phyloP scores from a whole-genome alignment of 2,888 invertebrate genomes.

The Zaprionus bogoriensis region DNA sequence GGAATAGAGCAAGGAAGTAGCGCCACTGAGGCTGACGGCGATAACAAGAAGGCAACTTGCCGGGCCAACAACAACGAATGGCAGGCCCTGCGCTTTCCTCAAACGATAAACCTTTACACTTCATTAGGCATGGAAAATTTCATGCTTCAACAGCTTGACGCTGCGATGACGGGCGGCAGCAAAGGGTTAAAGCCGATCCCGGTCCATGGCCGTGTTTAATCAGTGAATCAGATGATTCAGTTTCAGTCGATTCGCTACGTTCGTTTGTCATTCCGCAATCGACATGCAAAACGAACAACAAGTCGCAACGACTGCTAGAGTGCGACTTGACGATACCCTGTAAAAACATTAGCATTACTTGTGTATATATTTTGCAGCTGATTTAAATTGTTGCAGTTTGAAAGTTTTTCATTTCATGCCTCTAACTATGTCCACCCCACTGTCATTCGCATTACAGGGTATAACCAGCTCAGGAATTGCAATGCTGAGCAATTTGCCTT shows the following conservation, averaged over 20 bases:
- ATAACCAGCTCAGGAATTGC: slow-evolving; percentile 33
- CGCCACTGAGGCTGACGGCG: slow-evolving; percentile 20
- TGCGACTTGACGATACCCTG: slow-evolving; percentile 10
- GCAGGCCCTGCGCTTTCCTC: slow-evolving; percentile 51
- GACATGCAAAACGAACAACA: slow-evolving; percentile 46
- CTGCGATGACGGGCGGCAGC: slow-evolving; percentile 48
- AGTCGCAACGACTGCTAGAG: not conserved
- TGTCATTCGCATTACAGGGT: not conserved
- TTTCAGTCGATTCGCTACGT: slow-evolving; percentile 61
- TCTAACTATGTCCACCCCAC: not conserved
- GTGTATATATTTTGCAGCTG: too few relatives aligned
- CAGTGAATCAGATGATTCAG: slow-evolving; percentile 70
- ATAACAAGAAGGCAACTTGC: slow-evolving; percentile 36
- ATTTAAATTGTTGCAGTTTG: not conserved
- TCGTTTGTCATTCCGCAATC: slow-evolving; percentile 55
- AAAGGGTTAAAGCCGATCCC: slow-evolving; percentile 62
- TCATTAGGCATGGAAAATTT: slow-evolving; percentile 73
- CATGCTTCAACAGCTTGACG: slow-evolving; percentile 72
- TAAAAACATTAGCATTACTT: too few relatives aligned
- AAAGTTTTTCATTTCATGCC: not conserved
- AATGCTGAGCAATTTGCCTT: slow-evolving; percentile 26
- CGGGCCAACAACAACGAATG: slow-evolving; percentile 17
- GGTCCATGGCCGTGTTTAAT: slow-evolving; percentile 58
- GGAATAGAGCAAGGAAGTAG: too few relatives aligned
- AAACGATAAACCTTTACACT: slow-evolving; percentile 76